phyloP scores from a whole-genome alignment of 2,797 vertebrate species.

The Ptychadena robeensis region DNA sequence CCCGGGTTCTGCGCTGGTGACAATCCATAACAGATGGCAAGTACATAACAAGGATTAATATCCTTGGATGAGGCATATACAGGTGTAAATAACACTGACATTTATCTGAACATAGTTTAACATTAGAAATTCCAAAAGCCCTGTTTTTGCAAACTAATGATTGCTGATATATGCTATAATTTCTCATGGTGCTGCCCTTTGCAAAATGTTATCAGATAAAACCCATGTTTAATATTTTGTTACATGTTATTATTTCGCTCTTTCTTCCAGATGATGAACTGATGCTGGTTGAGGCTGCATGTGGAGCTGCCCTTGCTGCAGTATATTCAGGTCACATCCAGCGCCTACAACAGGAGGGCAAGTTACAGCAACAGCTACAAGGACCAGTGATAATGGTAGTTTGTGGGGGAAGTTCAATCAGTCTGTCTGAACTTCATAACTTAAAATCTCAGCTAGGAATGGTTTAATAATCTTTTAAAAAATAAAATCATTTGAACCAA shows the following conservation, averaged over 20 bases:
- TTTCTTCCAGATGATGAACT: conserved; percentile 84
- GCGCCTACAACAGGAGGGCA: conserved; percentile 78
- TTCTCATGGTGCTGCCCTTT: background rate
- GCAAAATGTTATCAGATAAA: background rate
- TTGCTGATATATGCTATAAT: too few relatives aligned
- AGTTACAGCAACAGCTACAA: conserved; percentile 69
- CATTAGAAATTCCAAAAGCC: background rate
- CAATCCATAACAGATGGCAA: too few relatives aligned
- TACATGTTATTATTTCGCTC: background rate
- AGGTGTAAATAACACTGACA: too few relatives aligned
- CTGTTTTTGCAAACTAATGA: background rate
- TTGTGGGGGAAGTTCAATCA: conserved; percentile 86
- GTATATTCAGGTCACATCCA: conserved; percentile 82
- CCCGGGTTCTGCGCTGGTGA: too few relatives aligned
- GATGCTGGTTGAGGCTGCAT: conserved; percentile 87
- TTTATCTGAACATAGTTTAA: background rate
- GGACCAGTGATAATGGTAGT: conserved; percentile 83
- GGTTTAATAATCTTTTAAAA: conserved; percentile 55
- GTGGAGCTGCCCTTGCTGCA: conserved; percentile 84
- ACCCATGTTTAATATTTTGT: background rate
- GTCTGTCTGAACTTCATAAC: conserved; percentile 73
- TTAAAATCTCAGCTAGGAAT: conserved; percentile 80
- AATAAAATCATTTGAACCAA: conserved; percentile 18
- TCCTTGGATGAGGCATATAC: background rate
- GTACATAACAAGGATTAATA: background rate